Conservation (phyloP, 2,113 vertebrate genomes). For the Opisthocomus hoazin region DNA sequence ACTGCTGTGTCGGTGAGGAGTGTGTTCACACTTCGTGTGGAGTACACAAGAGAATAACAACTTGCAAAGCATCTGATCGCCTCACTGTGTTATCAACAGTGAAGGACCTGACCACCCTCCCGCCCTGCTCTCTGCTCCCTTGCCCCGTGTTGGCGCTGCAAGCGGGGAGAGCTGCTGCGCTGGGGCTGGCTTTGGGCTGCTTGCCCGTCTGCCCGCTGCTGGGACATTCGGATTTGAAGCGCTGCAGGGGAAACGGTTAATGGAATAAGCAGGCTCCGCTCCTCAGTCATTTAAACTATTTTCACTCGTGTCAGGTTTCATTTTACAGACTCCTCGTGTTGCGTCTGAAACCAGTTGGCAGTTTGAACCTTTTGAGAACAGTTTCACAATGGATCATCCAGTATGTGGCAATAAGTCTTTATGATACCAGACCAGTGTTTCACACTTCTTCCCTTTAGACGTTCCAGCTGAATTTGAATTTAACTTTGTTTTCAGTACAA, state of each 20-base stretch:
- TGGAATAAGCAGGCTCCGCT: not conserved
- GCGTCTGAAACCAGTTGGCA: not conserved
- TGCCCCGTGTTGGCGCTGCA: rapidly evolving
- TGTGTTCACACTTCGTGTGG: not conserved
- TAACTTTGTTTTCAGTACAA: not conserved
- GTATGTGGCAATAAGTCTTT: not conserved
- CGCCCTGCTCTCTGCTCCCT: not conserved
- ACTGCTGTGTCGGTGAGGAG: rapidly evolving
- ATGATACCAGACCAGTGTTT: not conserved
- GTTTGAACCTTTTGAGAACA: conserved; percentile 13
- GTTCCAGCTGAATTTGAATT: not conserved
- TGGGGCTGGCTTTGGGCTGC: not conserved
- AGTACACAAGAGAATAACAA: not conserved
- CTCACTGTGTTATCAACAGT: rapidly evolving
- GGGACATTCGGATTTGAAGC: not conserved
- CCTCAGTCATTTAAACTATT: not conserved
- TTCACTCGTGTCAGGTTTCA: not conserved
- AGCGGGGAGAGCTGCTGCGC: not conserved
- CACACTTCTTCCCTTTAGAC: not conserved
- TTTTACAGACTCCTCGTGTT: not conserved
- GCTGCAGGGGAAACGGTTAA: not conserved
- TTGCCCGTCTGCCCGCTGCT: not conserved
- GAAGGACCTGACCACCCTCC: not conserved
- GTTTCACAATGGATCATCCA: not conserved
- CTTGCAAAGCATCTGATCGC: not conserved